Base-by-base conservation (phyloP, 2,888 invertebrate species). In the Agrotis segetum region DNA sequence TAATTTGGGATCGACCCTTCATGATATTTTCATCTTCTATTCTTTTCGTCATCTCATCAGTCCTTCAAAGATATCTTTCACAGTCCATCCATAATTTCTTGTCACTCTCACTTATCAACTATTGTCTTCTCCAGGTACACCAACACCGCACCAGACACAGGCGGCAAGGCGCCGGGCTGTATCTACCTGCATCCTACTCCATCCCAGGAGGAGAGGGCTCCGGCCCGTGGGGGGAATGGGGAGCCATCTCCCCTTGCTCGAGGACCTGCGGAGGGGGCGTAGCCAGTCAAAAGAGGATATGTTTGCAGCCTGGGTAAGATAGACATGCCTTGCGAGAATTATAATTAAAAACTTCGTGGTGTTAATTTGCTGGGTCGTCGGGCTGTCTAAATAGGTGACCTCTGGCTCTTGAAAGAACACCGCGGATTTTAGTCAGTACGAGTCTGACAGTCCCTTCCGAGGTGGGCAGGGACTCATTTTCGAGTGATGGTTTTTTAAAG, bases 221-320 rank as follows among this genome's bases (percentile, higher is more conserved):
- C 63, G 96, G 97, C 14, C 78, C 73, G 2, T 99, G 99, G 99
- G 97, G 98, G 6, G 97, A 97, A 13, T 99, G 99, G 99, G 98
- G 98, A 16, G 96, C 97, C 55, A 98, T 98, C 64, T 97, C 98
- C 40, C 97, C 97, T 67, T 99, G 99, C 94, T 99, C 99, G 6
- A 96, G 99, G 79, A 97, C 98, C 24, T 99, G 99, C 90, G 99
- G 99, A 0, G 98, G 99, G 17, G 99, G 99, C 66, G 99, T 99
- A 29, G 97, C 98, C 78, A 97, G 97, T 87, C 99, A 99, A 94
- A 97, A 97, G 71, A 97, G 99, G 87, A 97, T 97, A 91, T 99
- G 99, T 92, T 94, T 97, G 72, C 96, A 97, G 85, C 80, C 96
- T 85, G 96, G 96, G 97, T 97, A 91, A 95, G 95, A 34, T 4